Evolutionary conservation across 2,888 invertebrate species (phyloP).

Genomic region (Cosmia trapezina): DNA sequence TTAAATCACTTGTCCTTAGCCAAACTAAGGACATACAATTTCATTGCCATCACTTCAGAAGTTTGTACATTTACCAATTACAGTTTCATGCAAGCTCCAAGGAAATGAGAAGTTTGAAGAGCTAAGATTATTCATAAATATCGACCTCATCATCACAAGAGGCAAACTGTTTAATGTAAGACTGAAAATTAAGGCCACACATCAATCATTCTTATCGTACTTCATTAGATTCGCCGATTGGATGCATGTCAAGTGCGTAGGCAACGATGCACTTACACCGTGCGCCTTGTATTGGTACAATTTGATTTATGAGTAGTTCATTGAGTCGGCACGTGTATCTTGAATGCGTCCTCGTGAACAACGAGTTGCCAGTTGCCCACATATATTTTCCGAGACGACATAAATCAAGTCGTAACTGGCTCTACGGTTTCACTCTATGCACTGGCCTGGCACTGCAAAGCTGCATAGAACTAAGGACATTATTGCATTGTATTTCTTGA

Average conservation of each 20-base stretch:
- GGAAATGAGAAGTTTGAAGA: conserved; percentile 8
- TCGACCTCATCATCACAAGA: conserved; percentile 38
- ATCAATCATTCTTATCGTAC: conserved; percentile 65
- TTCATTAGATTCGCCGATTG: conserved; percentile 63
- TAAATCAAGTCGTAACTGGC: conserved; percentile 52
- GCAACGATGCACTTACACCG: conserved; percentile 62
- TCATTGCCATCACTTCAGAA: no score
- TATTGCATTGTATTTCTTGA: conserved; percentile 21
- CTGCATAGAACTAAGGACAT: conserved; percentile 20
- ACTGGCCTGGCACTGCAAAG: not conserved
- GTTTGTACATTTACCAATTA: not conserved
- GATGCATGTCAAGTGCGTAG: conserved; percentile 65
- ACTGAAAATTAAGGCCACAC: conserved; percentile 62
- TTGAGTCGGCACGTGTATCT: conserved; percentile 69
- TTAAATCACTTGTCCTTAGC: no score
- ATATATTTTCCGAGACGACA: conserved; percentile 55
- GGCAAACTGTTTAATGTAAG: conserved; percentile 36
- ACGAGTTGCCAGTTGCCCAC: conserved; percentile 49
- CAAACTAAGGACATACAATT: no score
- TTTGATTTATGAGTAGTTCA: conserved; percentile 69
- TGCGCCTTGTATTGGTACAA: conserved; percentile 65
- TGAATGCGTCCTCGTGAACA: conserved; percentile 63
- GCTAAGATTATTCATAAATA: conserved; percentile 1
- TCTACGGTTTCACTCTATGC: conserved; percentile 35
- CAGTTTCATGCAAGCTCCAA: not conserved